These are phyloP conservation scores for Leptinotarsa undecemlineata DNA, from an alignment of 1,140 invertebrate species.

Conservation along the genomic window DNA sequence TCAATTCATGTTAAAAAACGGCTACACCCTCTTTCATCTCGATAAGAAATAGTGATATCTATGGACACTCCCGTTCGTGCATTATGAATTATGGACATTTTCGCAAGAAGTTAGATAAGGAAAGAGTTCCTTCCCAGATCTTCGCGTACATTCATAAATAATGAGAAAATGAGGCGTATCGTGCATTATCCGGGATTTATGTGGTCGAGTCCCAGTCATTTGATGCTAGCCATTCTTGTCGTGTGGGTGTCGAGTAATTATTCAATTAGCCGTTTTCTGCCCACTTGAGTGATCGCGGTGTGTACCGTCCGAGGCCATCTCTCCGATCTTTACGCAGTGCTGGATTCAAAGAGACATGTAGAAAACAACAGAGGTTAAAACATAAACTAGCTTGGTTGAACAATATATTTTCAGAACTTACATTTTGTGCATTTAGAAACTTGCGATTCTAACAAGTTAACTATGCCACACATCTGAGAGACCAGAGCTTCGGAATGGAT, in stretches of 20 bases:
- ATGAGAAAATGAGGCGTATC: slow-evolving; percentile 7
- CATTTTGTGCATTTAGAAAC: too few relatives aligned
- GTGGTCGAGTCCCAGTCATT: not conserved
- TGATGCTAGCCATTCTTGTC: not conserved
- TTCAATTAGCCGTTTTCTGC: slow-evolving; percentile 14
- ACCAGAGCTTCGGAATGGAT: too few relatives aligned
- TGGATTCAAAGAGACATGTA: not conserved
- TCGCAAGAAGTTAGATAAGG: not conserved
- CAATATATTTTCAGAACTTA: too few relatives aligned
- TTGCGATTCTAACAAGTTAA: too few relatives aligned
- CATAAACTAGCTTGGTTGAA: too few relatives aligned
- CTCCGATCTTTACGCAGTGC: not conserved
- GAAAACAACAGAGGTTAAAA: too few relatives aligned
- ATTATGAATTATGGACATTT: too few relatives aligned
- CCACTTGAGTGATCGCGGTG: slow-evolving; percentile 9
- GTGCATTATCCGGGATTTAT: not conserved
- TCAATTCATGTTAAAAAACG: too few relatives aligned
- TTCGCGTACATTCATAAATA: not conserved
- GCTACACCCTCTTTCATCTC: too few relatives aligned
- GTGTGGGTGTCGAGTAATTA: slow-evolving; percentile 10
- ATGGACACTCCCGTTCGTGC: too few relatives aligned
- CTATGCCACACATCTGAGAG: too few relatives aligned
- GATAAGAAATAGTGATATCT: too few relatives aligned
- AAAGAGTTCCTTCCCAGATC: not conserved
- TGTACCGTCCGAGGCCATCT: slow-evolving; percentile 12